phyloP scores from a whole-genome alignment of 2,113 vertebrate species.

The Pelmatolapia mariae region DNA sequence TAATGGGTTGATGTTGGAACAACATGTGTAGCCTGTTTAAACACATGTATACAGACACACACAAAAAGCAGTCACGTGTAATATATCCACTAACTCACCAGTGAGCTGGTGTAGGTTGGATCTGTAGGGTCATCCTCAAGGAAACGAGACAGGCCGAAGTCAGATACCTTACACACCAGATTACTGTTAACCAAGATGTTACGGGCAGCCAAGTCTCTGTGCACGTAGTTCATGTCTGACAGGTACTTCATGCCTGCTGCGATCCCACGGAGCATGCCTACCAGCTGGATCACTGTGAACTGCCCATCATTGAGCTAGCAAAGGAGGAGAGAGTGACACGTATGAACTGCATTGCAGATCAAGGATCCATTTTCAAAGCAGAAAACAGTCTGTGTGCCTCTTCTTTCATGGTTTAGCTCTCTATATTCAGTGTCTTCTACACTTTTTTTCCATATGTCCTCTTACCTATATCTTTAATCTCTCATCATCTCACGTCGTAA shows the following conservation, averaged over 20 bases:
- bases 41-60: neutral
- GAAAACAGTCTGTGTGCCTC: neutral
- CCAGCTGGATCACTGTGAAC: constrained; percentile 96
- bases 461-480: neutral
- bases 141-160: constrained; percentile 93
- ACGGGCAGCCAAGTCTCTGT: constrained; percentile 91
- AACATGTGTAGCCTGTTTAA: neutral
- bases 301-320: constrained; percentile 90
- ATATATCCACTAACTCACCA: constrained; percentile 72
- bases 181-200: constrained; percentile 98
- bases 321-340: neutral
- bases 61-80: neutral
- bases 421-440: neutral
- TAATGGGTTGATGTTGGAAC: constrained; percentile 12
- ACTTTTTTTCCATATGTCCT: neutral
- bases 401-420: neutral
- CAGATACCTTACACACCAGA: constrained; percentile 95
- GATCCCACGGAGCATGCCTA: constrained; percentile 93
- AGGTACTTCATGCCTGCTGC: constrained; percentile 97
- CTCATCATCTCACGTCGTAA: neutral
- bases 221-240: constrained; percentile 96
- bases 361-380: constrained; percentile 4
- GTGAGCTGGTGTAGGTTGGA: constrained; percentile 94
- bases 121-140: constrained; percentile 90
- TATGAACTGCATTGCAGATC: neutral